phyloP scores from a whole-genome alignment of 53 echinoderm and acorn worm genomes.

The Apostichopus leukothele region DNA sequence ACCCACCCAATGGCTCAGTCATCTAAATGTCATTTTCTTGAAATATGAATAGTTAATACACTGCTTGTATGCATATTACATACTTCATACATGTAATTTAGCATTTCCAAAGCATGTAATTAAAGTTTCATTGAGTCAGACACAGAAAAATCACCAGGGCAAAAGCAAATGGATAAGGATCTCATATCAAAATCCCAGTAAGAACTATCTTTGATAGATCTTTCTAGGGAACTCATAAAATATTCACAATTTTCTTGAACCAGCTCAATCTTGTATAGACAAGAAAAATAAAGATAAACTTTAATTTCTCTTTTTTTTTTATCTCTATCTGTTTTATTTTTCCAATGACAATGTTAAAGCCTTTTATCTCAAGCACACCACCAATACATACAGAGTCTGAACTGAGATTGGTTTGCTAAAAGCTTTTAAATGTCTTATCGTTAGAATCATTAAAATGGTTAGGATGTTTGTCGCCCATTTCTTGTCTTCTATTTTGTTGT shows the following conservation, averaged over 20 bases:
- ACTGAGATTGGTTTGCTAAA: neutral
- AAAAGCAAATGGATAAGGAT: neutral
- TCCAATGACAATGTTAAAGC: neutral
- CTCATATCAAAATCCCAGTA: neutral
- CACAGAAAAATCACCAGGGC: no score
- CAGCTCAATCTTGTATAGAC: neutral
- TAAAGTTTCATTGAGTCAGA: no score
- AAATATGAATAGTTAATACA: no score
- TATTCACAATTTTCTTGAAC: neutral
- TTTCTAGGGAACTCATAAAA: slow-evolving; percentile 9
- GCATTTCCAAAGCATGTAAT: no score
- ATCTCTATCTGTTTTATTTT: neutral
- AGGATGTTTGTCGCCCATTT: neutral
- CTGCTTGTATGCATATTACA: no score
- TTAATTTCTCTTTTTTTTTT: neutral
- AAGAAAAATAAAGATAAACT: neutral
- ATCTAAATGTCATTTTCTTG: no score
- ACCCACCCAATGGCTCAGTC: no score
- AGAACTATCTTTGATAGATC: slow-evolving; percentile 3
- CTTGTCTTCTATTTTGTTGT: neutral
- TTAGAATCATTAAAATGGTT: neutral
- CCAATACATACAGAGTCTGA: neutral
- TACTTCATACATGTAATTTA: no score
- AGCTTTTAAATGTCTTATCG: neutral
- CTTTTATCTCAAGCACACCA: neutral